phyloP scores from a whole-genome alignment of 92 coral and sea anemone species.

The Umimayanthus kanabou region DNA sequence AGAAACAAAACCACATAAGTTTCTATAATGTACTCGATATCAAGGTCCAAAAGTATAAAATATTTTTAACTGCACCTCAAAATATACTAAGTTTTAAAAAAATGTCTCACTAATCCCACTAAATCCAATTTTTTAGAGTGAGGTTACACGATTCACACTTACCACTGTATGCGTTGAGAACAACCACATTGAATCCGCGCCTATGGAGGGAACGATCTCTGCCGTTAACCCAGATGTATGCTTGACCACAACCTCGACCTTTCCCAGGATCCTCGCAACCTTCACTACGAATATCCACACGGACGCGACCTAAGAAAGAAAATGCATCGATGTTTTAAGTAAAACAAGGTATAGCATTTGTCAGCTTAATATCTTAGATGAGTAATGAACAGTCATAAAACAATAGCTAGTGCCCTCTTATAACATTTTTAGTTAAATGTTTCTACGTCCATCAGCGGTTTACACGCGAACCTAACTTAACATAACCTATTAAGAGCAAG shows the following conservation, averaged over 20 bases:
- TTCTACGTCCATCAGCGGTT: too few relatives aligned
- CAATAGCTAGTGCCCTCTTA: too few relatives aligned
- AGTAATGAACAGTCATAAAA: too few relatives aligned
- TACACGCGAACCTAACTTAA: too few relatives aligned
- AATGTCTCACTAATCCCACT: too few relatives aligned
- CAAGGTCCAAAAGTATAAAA: background rate
- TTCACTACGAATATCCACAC: constrained; percentile 36
- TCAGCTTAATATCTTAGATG: too few relatives aligned
- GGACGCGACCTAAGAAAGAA: constrained; percentile 12
- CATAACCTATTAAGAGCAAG: too few relatives aligned
- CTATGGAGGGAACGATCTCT: constrained; percentile 33
- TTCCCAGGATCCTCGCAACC: constrained; percentile 34
- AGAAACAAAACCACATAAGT: background rate
- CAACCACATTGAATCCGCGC: constrained; percentile 35
- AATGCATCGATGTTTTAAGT: background rate
- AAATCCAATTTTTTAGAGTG: too few relatives aligned
- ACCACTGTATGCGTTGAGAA: constrained; percentile 22
- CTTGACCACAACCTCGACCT: constrained; percentile 28
- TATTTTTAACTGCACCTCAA: background rate
- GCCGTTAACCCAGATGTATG: constrained; percentile 43
- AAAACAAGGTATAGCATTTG: background rate
- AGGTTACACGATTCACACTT: background rate
- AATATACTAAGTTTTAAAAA: background rate
- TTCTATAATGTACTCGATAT: too few relatives aligned
- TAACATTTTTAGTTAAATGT: too few relatives aligned